These are phyloP conservation scores for Uropsilus gracilis DNA, from an alignment of 2,113 vertebrate species.

Conservation along the genomic window DNA sequence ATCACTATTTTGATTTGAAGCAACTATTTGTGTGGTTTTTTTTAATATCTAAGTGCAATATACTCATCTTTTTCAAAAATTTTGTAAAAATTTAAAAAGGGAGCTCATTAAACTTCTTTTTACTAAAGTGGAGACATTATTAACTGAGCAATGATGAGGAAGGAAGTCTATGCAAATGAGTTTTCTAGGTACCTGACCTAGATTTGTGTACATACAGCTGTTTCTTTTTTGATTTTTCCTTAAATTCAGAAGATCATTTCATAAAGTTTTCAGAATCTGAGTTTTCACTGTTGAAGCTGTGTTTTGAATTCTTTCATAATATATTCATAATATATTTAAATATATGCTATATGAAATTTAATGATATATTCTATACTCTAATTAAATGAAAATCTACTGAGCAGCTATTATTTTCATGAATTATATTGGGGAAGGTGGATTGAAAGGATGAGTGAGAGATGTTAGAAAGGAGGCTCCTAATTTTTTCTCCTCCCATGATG, in stretches of 20 bases:
- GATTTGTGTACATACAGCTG: not conserved
- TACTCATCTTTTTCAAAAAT: not conserved
- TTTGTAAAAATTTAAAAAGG: not conserved
- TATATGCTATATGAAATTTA: no score
- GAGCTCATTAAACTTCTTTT: not conserved
- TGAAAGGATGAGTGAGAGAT: not conserved
- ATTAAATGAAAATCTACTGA: conserved; percentile 13
- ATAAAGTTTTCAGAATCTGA: not conserved
- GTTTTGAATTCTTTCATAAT: conserved; percentile 8
- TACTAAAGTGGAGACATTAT: conserved; percentile 27
- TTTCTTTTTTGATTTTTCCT: not conserved
- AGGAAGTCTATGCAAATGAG: not conserved
- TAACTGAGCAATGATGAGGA: conserved; percentile 3
- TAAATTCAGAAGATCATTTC: conserved; percentile 6
- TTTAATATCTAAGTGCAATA: not conserved
- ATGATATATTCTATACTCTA: not conserved
- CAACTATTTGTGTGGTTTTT: not conserved
- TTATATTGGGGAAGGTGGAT: not conserved
- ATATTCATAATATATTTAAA: not conserved
- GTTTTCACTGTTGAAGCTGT: not conserved
- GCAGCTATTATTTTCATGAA: not conserved
- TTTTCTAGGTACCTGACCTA: conserved; percentile 3
- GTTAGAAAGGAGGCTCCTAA: not conserved
- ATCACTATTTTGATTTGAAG: not conserved
- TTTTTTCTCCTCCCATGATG: not conserved